Evolutionary conservation across 2,888 invertebrate genomes (phyloP), one percentile per base, ranked within the genome.

Genomic region (Petrolisthes cinctipes): DNA sequence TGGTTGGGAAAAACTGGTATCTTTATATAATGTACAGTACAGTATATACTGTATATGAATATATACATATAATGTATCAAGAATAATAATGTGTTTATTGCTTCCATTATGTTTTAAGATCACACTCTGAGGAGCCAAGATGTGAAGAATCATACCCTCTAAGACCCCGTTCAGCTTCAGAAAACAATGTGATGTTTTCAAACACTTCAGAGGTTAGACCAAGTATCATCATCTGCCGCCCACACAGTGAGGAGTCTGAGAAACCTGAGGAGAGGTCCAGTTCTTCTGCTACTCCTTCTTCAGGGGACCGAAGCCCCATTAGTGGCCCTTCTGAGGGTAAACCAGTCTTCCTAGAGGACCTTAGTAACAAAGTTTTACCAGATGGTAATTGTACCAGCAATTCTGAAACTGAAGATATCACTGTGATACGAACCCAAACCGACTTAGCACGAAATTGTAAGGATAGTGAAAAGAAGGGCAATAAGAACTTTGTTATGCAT

Each of bases 101-200:
- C 23, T 11, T 66, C 0, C n/a, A 20, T 79, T 51, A 23, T 53
- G n/a, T 9, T 20, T 11, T 23, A 71, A 89, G 89, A 84, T 89
- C 89, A 37, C 89, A 89, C 75, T 89, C 89, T 5, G 89, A 89
- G 78, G 89, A 89, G 51, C 85, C 86, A 66, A 81, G 82, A 20
- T 81, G 61, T 7, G 85, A 85, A 51, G 86, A 81, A 51, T 68
- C 78, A 6, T 76, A 82, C 54, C 78, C 84, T 53, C 53, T 84
- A 9, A 75, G 82, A 9, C 81, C 86, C n/a, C 83, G 89, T 23
- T 89, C 89, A 76, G 86, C 89, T 37, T 89, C 89, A 14, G 86
- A 86, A 53, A 89, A 86, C 82, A 86, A 86, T 78, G 84, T 87
- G 7, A 54, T 79, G 4, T 80, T 84, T 7, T 66, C n/a, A 75